Percentiles rank a stretch among this genome's conserved stretches.
Conservation (phyloP, 2,797 vertebrate species). For the Salarias fasciatus region DNA sequence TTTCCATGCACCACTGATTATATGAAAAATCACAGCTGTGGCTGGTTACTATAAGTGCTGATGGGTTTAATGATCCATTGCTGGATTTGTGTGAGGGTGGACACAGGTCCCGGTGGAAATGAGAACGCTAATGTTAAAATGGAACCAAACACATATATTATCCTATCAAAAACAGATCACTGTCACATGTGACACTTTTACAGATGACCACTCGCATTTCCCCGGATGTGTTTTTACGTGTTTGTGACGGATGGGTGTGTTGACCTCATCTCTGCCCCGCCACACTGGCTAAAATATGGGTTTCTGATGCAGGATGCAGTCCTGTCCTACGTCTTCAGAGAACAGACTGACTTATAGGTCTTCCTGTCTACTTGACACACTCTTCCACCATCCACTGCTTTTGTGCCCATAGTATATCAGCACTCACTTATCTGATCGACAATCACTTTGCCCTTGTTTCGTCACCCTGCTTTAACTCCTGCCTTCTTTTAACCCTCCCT, state of each 20-base stretch:
- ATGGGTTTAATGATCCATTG: constrained; percentile 70
- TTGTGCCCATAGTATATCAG: constrained; percentile 35
- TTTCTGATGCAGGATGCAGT: constrained; percentile 26
- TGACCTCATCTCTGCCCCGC: constrained; percentile 40
- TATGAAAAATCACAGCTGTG: constrained; percentile 74
- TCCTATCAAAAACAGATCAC: constrained; percentile 42
- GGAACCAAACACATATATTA: constrained; percentile 55
- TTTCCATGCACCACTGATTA: constrained; percentile 66
- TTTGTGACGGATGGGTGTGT: constrained; percentile 49
- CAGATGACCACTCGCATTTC: neutral
- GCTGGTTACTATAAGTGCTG: constrained; percentile 60
- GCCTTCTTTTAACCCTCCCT: constrained; percentile 29
- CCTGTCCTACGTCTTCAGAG: constrained; percentile 27
- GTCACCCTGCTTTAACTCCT: constrained; percentile 22
- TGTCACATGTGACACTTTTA: constrained; percentile 27
- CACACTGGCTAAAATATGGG: constrained; percentile 45
- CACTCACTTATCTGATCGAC: constrained; percentile 42
- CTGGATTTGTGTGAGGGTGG: constrained; percentile 62
- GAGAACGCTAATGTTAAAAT: constrained; percentile 49
- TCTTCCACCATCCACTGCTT: constrained; percentile 45
- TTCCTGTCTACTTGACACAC: constrained; percentile 51
- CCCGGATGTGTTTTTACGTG: constrained; percentile 12
- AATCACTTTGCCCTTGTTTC: constrained; percentile 42
- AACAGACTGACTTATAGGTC: constrained; percentile 49
- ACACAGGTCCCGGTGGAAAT: constrained; percentile 46